phyloP scores from a whole-genome alignment of 2,888 invertebrate species.

The Rhopalosiphum nymphaeae region DNA sequence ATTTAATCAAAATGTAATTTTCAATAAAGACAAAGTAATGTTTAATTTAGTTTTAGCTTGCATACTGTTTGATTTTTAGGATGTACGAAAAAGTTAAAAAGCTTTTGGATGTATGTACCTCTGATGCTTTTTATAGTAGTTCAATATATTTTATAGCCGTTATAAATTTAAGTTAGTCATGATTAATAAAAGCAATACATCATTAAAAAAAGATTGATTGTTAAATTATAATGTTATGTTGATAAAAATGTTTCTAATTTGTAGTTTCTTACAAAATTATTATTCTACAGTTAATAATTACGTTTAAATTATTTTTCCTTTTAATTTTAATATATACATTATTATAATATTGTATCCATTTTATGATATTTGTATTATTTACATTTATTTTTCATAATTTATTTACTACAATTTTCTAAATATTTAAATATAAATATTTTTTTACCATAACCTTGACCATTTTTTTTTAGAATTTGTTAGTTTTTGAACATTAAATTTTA shows the following conservation, averaged over 20 bases:
- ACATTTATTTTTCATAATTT: no score
- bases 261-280: background rate
- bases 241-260: background rate
- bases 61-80: background rate
- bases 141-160: background rate
- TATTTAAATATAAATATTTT: no score
- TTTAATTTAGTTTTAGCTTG: background rate
- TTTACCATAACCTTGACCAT: no score
- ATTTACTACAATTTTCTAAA: no score
- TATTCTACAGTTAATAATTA: background rate
- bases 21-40: background rate
- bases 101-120: background rate
- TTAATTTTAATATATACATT: background rate
- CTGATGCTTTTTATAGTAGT: background rate
- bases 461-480: no score
- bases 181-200: background rate
- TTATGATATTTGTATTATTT: background rate
- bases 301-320: background rate
- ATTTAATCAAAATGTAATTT: background rate
- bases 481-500: no score
- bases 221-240: background rate
- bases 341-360: background rate
- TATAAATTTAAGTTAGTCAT: background rate
- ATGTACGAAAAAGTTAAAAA: background rate
- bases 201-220: background rate